Conservation (phyloP, 2,797 vertebrate species). For the Sciurus vulgaris region DNA sequence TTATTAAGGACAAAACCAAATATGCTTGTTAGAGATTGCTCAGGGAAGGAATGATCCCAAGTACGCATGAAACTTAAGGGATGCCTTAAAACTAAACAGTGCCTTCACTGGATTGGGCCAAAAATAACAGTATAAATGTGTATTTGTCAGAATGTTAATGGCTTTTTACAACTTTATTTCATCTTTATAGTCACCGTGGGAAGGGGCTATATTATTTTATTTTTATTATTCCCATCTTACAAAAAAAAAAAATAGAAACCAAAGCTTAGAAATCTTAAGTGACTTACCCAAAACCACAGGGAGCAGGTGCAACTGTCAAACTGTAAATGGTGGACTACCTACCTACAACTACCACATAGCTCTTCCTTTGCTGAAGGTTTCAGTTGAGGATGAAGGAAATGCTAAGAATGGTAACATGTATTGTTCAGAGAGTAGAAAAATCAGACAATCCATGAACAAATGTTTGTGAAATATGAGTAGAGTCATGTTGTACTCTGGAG, state of each 20-base stretch:
- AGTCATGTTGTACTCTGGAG: background rate
- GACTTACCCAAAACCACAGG: background rate
- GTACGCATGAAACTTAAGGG: background rate
- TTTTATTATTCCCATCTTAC: background rate
- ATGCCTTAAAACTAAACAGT: background rate
- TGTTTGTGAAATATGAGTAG: background rate
- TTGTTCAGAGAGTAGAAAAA: background rate
- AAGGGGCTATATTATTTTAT: background rate
- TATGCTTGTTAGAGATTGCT: background rate
- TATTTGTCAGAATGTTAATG: background rate
- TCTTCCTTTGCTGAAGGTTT: too few relatives aligned
- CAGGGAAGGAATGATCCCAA: background rate
- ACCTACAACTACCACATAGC: fast-evolving
- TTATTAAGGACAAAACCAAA: background rate
- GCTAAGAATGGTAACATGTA: background rate
- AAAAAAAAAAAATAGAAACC: background rate
- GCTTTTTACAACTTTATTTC: background rate
- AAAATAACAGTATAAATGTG: background rate
- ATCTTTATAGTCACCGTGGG: background rate
- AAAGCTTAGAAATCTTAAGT: background rate
- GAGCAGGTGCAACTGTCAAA: background rate
- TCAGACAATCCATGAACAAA: background rate
- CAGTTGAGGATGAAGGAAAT: background rate
- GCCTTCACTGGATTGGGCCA: background rate
- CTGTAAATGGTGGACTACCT: background rate